Base-by-base conservation (phyloP, 2,888 invertebrate species). In the Epsilonema sp. region DNA sequence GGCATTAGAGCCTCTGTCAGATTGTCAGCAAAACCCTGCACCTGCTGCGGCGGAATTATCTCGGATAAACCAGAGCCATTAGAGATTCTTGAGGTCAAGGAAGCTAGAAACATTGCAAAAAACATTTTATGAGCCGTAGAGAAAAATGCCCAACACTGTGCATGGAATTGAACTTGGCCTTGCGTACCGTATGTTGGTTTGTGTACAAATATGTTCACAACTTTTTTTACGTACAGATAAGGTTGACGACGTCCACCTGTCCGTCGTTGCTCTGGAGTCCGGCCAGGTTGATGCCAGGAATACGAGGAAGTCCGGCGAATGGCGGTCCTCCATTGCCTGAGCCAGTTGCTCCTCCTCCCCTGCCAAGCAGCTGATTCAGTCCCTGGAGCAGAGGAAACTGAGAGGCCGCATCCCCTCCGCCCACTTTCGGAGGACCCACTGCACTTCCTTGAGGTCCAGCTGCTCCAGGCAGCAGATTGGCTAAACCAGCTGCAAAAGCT, bases 11-110 rank as follows among this genome's bases (percentile, higher is more conserved):
- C 60, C 48, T 64, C 61, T 26, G 63, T 63, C 31, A 63, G 59
- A 49, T 63, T 64, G 55, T 63, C 63, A 44, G 63, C 63, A 20
- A 63, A 54, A 5, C 59, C 61, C 51, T 63, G 63, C 42, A 63
- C 53, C 49, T 59, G 60, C 53, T 59, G 60, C 46, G 63, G 61
- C 43, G 62, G 62, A 23, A 63, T 53, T 31, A 64, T 57, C 50
- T 63, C 63, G 37, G 63, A 58, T 37, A 63, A 50, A 22, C 61
- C 63, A 42, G 61, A 61, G 48, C 63, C 63, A 53, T 63, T 63
- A 25, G 64, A 61, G 39, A 64, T 53, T 43, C 63, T 57, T 22
- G 57, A 56, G 39, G 64, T 64, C 48, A 64, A 57, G 4, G 60
- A 56, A 47, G 62, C 58, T 58, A 42, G 26, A 53, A 38, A 4